phyloP scores from a whole-genome alignment of 1,140 invertebrate species.

The Aleiodes sp. region DNA sequence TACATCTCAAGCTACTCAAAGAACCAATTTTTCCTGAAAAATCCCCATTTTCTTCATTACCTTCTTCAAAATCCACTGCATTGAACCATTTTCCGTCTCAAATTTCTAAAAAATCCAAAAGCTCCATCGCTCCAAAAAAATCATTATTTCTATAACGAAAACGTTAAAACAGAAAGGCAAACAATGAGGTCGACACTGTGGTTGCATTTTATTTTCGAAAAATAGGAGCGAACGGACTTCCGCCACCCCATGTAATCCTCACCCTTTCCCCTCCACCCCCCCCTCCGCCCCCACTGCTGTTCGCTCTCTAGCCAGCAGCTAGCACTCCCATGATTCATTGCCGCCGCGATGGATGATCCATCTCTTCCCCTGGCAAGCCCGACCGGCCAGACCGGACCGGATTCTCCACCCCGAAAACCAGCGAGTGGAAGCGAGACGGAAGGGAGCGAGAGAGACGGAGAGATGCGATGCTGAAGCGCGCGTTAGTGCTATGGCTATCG shows the following conservation, averaged over 20 bases:
- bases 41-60: too few relatives aligned
- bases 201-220: constrained; percentile 64
- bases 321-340: constrained; percentile 64
- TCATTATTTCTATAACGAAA: constrained; percentile 28
- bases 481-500: too few relatives aligned
- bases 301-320: constrained; percentile 40
- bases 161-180: too few relatives aligned
- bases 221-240: constrained; percentile 63
- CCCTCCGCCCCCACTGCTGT: constrained; percentile 25
- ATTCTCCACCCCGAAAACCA: constrained; percentile 30
- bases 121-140: constrained; percentile 18
- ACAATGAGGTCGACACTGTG: constrained; percentile 44
- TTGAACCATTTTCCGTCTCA: too few relatives aligned
- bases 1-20: too few relatives aligned
- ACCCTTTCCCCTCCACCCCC: constrained; percentile 23
- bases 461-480: not conserved
- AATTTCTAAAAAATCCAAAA: too few relatives aligned
- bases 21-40: too few relatives aligned
- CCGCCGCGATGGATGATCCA: constrained; percentile 64
- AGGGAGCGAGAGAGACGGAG: constrained; percentile 1
- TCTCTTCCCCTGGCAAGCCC: constrained; percentile 55
- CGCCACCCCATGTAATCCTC: constrained; percentile 30
- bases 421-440: not conserved
- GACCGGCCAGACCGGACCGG: constrained; percentile 43
- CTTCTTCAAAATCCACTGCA: too few relatives aligned